Percentiles rank a stretch among this genome's conserved stretches.
These are phyloP conservation scores for Cyrtorhinus lividipennis DNA, from an alignment of 1,140 invertebrate species.

Conservation along the genomic window DNA sequence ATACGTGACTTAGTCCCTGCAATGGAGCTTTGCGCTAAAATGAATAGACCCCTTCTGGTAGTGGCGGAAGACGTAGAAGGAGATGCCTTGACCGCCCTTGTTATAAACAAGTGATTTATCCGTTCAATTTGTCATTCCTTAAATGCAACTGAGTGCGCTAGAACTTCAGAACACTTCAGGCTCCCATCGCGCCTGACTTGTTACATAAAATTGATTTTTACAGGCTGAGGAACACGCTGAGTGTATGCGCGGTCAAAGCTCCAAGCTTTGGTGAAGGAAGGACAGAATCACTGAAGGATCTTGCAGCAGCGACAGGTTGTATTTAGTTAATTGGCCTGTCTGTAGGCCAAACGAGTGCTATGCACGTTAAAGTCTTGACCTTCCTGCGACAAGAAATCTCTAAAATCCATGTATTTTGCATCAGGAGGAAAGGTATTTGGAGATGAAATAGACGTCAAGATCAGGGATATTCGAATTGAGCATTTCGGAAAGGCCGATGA, in stretches of 20 bases:
- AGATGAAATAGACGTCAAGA: slow-evolving; percentile 49
- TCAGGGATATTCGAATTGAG: slow-evolving; percentile 44
- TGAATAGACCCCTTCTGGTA: slow-evolving; percentile 54
- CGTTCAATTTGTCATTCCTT: no score
- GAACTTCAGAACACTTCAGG: slow-evolving; percentile 29
- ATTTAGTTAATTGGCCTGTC: no score
- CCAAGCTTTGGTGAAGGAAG: slow-evolving; percentile 59
- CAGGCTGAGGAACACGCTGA: slow-evolving; percentile 40
- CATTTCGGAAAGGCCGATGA: slow-evolving; percentile 42
- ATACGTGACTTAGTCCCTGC: slow-evolving; percentile 56
- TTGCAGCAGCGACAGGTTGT: slow-evolving; percentile 48
- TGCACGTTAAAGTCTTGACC: not conserved
- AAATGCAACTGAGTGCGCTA: slow-evolving; percentile 5
- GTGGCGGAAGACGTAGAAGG: slow-evolving; percentile 66
- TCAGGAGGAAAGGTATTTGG: slow-evolving; percentile 46
- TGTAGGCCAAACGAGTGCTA: no score
- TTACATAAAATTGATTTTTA: slow-evolving; percentile 34
- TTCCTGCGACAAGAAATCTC: not conserved
- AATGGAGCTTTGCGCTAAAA: slow-evolving; percentile 48
- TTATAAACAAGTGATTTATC: slow-evolving; percentile 42
- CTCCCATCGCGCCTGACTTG: no score
- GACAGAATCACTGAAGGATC: slow-evolving; percentile 50
- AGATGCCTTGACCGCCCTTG: slow-evolving; percentile 59
- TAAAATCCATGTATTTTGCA: not conserved
- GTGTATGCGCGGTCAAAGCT: slow-evolving; percentile 41